These are phyloP conservation scores for Dicrurus megarhynchus DNA, from an alignment of 2,113 vertebrate genomes.

Conservation along the genomic window DNA sequence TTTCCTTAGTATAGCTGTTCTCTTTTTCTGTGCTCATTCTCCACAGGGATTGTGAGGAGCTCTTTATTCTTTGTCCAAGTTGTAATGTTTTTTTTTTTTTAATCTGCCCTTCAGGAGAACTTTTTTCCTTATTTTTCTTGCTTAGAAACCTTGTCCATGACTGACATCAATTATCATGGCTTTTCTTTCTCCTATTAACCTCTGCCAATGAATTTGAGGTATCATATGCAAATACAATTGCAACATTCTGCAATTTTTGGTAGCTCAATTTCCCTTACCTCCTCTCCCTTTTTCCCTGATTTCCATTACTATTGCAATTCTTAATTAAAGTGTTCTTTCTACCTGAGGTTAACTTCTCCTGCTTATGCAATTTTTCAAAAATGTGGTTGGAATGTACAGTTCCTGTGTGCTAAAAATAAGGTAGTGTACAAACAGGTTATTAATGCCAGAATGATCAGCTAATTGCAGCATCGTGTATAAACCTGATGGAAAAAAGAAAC, in stretches of 20 bases:
- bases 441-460: background rate
- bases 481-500: background rate
- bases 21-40: background rate
- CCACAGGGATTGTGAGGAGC: background rate
- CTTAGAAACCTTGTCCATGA: background rate
- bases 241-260: background rate
- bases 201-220: background rate
- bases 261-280: background rate
- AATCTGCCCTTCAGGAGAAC: background rate
- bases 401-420: background rate
- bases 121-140: background rate
- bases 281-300: background rate
- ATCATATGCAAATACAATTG: background rate
- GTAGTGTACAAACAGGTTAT: background rate
- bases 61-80: background rate
- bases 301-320: background rate
- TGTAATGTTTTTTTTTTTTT: background rate
- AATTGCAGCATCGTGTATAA: background rate
- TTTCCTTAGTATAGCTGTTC: background rate
- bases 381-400: background rate
- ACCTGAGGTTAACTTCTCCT: background rate
- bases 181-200: conserved; percentile 4
- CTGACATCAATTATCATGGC: background rate
- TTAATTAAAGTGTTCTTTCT: background rate
- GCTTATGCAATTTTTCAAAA: background rate